Evolutionary conservation across 1,140 invertebrate genomes (phyloP).

Genomic region (Lepidurus apus): DNA sequence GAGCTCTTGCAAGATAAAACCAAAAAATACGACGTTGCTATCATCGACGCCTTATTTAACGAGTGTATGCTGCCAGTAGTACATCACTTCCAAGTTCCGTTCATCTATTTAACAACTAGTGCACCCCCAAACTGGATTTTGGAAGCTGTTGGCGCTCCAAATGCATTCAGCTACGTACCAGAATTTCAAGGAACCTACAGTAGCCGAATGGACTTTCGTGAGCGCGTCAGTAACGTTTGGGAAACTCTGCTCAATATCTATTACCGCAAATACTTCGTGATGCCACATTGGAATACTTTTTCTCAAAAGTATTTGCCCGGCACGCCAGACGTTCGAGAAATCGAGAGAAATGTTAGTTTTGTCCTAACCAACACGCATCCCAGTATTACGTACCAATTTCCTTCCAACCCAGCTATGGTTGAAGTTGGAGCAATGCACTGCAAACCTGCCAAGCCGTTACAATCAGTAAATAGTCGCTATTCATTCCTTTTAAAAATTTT

Average conservation of each 20-base stretch:
- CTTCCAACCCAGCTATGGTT: slow-evolving; percentile 68
- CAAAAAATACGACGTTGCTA: slow-evolving; percentile 40
- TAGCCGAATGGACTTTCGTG: slow-evolving; percentile 53
- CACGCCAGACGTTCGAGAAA: slow-evolving; percentile 54
- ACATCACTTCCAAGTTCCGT: slow-evolving; percentile 53
- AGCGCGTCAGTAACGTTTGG: slow-evolving; percentile 52
- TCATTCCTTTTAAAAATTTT: background rate
- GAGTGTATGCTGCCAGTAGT: slow-evolving; percentile 40
- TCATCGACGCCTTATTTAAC: slow-evolving; percentile 41
- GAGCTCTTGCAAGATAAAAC: too few relatives aligned
- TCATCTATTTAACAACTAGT: slow-evolving; percentile 47
- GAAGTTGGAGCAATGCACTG: slow-evolving; percentile 80
- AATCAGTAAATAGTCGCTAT: slow-evolving; percentile 39
- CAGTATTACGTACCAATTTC: slow-evolving; percentile 62
- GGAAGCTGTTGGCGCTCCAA: slow-evolving; percentile 51
- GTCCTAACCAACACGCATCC: slow-evolving; percentile 71
- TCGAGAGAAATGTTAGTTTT: slow-evolving; percentile 62
- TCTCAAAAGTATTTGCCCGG: background rate
- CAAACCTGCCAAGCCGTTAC: slow-evolving; percentile 55
- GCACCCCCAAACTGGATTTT: slow-evolving; percentile 38
- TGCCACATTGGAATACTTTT: background rate
- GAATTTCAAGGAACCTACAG: slow-evolving; percentile 51
- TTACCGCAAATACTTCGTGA: background rate
- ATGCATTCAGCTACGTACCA: slow-evolving; percentile 52
- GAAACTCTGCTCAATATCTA: background rate